Evolutionary conservation across 1,140 invertebrate genomes (phyloP), one percentile per base, ranked within the genome.

Genomic region (Akabosia matsudoensis): DNA sequence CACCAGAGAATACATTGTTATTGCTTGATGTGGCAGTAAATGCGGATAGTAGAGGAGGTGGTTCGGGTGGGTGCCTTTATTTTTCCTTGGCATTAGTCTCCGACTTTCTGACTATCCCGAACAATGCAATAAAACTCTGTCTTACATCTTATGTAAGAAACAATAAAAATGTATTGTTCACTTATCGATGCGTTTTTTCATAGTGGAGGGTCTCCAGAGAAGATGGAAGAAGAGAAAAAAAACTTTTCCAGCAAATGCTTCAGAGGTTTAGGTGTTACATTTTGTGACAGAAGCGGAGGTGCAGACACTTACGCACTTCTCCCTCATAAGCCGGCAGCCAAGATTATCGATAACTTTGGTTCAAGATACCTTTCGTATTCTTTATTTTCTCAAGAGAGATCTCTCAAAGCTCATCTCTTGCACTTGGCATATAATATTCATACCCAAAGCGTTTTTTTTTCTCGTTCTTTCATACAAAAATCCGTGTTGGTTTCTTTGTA

Each of bases 131-230:
- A 45, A 45, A 18, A 18, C 7, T 45, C 7, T 18, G 37, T 45
- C 7, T 45, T 45, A 45, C 18, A 7, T 45, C 37, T 45, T 45
- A 45, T 45, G 37, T 45, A 45, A 45, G 37, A 18, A 18, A 45
- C 37, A 45, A 45, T 45, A 45, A 45, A 10, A 45, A 10, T 45
- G 37, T 45, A 45, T 45, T 45, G 37, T 45, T n/a, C n/a, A n/a
- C n/a, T n/a, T n/a, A 45, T 45, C 18, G 37, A 45, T 45, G 37
- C 37, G 37, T 45, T 45, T 45, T 78, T 74, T 74, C 26, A 30
- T 16, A 30, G 78, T 79, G 78, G 78, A 76, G 78, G 78, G 78
- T 71, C 74, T 56, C 73, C 78, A 56, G 74, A 79, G 74, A 76
- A 64, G 78, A 75, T 26, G 37, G 7, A 45, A 45, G 37, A 7